Evolutionary conservation across 2,888 invertebrate species (phyloP), one percentile per base, ranked within the genome.

Genomic region (Callyntrura guangdongensis): DNA sequence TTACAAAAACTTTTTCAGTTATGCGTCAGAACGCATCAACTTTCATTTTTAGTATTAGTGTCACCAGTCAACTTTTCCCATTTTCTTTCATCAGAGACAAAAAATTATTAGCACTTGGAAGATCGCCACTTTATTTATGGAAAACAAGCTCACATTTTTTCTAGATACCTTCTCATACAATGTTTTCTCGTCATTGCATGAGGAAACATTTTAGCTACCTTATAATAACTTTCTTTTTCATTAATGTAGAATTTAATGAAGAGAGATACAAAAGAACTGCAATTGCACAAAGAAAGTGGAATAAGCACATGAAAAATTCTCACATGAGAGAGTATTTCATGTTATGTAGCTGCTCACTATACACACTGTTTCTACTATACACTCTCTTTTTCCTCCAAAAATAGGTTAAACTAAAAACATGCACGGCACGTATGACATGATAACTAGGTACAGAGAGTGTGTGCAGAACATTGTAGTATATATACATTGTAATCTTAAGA

Each of bases 61-160:
- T 67, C 61, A 72, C 56, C 22, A 74, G 25, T 79, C 59, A 91
- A 91, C 89, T 91, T 91, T 91, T 85, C 45, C 89, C 89, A 91
- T 91, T 91, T 86, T 82, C 86, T 59, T 89, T 89, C 83, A 91
- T 89, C 91, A 91, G 83, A 86, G 64, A n/a, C 64, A 89, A 69
- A 91, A 89, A 86, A n/a, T n/a, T 82, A 86, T 86, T 86, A 83
- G 64, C 86, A 86, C 82, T 49, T 47, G 83, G 82, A 49, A 49
- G 12, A n/a, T 53, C 45, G 17, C n/a, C 45, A 47, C 61, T 3
- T 56, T 82, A 49, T 36, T 47, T 81, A 53, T 72, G 17, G 53
- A 86, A 79, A 47, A 67, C 27, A 27, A 67, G 1, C 11, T 25
- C 36, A 36, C 36, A n/a, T n/a, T n/a, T 36, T 4, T 36, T 36